phyloP scores from a whole-genome alignment of 2,888 invertebrate genomes.

The Callinectes sapidus region DNA sequence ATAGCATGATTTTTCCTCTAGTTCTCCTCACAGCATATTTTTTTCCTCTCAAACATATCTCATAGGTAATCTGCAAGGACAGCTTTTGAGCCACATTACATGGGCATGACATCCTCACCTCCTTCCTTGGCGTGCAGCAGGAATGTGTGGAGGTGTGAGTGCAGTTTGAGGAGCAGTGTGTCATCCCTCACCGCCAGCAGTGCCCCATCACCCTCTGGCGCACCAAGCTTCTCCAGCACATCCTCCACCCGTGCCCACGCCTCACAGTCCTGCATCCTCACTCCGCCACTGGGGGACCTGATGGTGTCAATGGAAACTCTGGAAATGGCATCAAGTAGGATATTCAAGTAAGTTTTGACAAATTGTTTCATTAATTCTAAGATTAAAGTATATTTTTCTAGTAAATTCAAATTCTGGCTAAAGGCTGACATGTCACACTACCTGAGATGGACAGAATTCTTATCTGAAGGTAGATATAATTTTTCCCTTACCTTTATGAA shows the following conservation, averaged over 20 bases:
- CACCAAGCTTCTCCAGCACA: slow-evolving; percentile 17
- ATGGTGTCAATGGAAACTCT: neutral
- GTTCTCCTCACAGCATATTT: too few relatives aligned
- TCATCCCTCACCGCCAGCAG: slow-evolving; percentile 41
- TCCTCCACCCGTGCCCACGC: slow-evolving; percentile 34
- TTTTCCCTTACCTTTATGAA: too few relatives aligned
- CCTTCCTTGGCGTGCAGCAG: slow-evolving; percentile 4
- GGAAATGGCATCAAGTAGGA: neutral
- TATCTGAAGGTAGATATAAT: too few relatives aligned
- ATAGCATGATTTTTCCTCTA: too few relatives aligned
- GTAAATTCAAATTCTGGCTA: too few relatives aligned
- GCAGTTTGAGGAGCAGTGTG: slow-evolving; percentile 47
- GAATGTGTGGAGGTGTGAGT: slow-evolving; percentile 35
- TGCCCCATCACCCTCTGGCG: neutral
- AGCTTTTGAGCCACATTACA: neutral
- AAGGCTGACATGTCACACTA: too few relatives aligned
- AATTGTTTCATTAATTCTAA: too few relatives aligned
- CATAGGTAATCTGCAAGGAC: too few relatives aligned
- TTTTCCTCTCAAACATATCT: too few relatives aligned
- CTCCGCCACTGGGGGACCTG: neutral
- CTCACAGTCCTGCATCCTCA: neutral
- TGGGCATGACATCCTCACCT: neutral
- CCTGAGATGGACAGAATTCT: too few relatives aligned
- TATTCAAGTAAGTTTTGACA: neutral
- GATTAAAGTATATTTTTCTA: too few relatives aligned